Evolutionary conservation across 2,888 invertebrate genomes (phyloP).

Genomic region (Melipona bicolor): DNA sequence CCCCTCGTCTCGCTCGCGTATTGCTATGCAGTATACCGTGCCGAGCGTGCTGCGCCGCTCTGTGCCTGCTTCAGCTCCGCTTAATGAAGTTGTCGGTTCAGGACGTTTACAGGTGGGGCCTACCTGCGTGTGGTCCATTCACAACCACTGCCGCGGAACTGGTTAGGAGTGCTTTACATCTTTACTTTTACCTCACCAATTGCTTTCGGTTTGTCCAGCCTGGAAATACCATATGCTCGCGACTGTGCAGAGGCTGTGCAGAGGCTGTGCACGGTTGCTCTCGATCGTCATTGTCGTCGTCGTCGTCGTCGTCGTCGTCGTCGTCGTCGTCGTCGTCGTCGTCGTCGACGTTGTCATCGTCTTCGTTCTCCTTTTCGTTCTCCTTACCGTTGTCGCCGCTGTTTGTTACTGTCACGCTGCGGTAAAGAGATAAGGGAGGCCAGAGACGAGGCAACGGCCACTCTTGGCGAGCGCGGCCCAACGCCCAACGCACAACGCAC

Average conservation of each 20-base stretch:
- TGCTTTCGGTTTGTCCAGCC: constrained; percentile 7
- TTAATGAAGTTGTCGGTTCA: constrained; percentile 84
- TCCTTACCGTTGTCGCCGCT: neutral
- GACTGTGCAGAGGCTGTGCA: neutral
- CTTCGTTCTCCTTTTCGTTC: neutral
- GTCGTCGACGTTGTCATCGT: neutral
- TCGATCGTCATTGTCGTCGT: neutral
- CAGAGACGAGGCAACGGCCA: neutral
- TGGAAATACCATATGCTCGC: constrained; percentile 20
- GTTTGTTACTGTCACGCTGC: constrained; percentile 1
- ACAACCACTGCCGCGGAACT: constrained; percentile 76
- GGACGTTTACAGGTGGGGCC: constrained; percentile 83
- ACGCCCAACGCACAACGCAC: no score
- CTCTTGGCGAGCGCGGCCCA: neutral
- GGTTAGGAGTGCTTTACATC: constrained; percentile 81
- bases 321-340: neutral
- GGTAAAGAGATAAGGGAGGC: neutral
- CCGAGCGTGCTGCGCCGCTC: constrained; percentile 28
- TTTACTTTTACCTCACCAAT: constrained; percentile 52
- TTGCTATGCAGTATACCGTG: constrained; percentile 30
- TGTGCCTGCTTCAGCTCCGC: constrained; percentile 73
- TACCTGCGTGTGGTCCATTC: constrained; percentile 83
- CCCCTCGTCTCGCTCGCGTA: constrained; percentile 1
- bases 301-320: no score
- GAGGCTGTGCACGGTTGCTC: neutral